Percentiles rank a stretch among this genome's conserved stretches.
Conservation (phyloP, 2,113 vertebrate species). For the Circaetus cinerascens region DNA sequence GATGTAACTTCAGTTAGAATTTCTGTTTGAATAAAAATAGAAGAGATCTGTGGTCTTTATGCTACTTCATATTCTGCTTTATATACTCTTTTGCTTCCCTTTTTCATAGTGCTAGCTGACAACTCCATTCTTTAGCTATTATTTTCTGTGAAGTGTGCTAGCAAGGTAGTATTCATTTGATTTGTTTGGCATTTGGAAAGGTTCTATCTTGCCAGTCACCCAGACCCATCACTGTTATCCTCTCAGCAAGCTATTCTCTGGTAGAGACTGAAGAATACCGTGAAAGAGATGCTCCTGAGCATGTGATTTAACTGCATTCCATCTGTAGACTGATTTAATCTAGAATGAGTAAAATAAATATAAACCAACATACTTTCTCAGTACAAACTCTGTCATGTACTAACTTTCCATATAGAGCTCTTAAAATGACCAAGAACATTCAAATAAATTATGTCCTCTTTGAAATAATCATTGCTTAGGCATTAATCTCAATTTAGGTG, state of each 20-base stretch:
- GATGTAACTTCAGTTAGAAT: not conserved
- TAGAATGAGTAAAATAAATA: not conserved
- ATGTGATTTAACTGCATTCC: not conserved
- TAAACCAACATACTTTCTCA: not conserved
- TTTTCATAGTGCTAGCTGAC: not conserved
- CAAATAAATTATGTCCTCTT: not conserved
- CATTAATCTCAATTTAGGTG: not conserved
- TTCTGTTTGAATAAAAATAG: not conserved
- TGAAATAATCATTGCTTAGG: not conserved
- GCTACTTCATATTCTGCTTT: not conserved
- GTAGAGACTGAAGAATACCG: not conserved
- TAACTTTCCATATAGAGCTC: not conserved
- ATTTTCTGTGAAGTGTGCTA: not conserved
- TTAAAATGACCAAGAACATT: not conserved
- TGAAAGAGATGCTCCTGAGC: not conserved
- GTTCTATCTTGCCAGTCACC: not conserved
- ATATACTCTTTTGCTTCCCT: not conserved
- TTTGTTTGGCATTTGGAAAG: not conserved
- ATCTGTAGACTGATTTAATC: not conserved
- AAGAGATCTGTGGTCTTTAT: not conserved
- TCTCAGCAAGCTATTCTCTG: not conserved
- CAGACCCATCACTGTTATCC: not conserved
- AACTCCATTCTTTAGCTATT: not conserved
- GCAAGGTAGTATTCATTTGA: not conserved
- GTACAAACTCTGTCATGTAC: not conserved